phyloP scores from a whole-genome alignment of 2,113 vertebrate species.

The Piliocolobus tephrosceles region DNA sequence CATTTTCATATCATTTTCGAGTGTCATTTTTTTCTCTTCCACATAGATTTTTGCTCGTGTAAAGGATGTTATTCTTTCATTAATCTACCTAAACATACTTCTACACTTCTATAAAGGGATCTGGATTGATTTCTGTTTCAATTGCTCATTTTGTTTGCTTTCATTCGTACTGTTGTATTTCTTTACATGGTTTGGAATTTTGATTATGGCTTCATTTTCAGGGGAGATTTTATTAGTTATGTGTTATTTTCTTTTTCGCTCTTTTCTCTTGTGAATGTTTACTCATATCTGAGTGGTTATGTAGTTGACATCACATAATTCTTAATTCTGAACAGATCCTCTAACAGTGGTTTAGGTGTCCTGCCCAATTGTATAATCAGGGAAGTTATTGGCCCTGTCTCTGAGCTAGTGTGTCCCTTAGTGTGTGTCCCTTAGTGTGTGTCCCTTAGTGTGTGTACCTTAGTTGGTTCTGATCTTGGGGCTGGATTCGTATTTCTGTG shows the following conservation, averaged over 20 bases:
- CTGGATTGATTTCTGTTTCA: not conserved
- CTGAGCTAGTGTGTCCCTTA: not conserved
- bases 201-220: conserved; percentile 24
- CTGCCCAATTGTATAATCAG: not conserved
- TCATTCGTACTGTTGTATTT: not conserved
- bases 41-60: conserved; percentile 1
- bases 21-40: conserved; percentile 49
- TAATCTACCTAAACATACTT: not conserved
- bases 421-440: no score
- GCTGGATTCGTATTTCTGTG: not conserved
- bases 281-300: not conserved
- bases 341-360: not conserved
- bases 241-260: not conserved
- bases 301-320: not conserved
- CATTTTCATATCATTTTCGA: not conserved
- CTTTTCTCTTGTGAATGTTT: not conserved
- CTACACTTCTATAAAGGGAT: not conserved
- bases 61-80: conserved; percentile 16
- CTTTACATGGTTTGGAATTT: not conserved
- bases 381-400: not conserved
- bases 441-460: fast-evolving
- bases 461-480: not conserved
- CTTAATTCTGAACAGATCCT: not conserved
- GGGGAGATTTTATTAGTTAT: not conserved
- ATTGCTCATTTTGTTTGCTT: not conserved